Conservation (phyloP, 2,888 invertebrate species). For the Ecdyonurus torrentis region DNA sequence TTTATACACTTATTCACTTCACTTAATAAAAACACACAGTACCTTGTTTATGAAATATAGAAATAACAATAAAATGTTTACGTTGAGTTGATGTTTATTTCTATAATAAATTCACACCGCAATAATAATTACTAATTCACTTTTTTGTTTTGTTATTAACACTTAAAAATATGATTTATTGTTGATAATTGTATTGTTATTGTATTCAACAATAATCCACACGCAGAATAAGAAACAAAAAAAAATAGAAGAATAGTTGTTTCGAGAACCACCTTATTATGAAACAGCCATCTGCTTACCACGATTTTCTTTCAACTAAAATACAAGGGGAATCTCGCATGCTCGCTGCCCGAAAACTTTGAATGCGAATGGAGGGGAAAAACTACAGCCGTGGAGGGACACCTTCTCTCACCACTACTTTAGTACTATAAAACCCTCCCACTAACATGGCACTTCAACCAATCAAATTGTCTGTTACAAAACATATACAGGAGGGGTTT, state of each 20-base stretch:
- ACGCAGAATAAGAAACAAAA: too few relatives aligned
- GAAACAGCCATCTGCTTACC: neutral
- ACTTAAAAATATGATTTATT: neutral
- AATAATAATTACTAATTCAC: too few relatives aligned
- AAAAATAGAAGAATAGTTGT: neutral
- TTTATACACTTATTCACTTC: neutral
- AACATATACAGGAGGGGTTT: neutral
- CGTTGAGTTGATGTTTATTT: neutral
- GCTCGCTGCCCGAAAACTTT: neutral
- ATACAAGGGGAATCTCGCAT: neutral
- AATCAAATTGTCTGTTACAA: neutral
- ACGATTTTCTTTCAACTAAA: neutral
- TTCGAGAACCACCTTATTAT: neutral
- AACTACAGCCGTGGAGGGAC: too few relatives aligned
- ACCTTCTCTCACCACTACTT: neutral
- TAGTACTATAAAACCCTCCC: neutral
- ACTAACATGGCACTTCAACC: neutral
- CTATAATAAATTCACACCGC: too few relatives aligned
- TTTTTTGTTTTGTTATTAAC: neutral
- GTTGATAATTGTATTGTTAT: neutral
- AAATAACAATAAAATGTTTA: neutral
- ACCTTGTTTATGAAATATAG: too few relatives aligned
- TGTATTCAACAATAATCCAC: neutral
- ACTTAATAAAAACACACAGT: neutral
- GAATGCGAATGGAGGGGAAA: neutral